Base-by-base conservation (phyloP, 1,140 invertebrate genomes). In the Lepeophtheirus salmonis region DNA sequence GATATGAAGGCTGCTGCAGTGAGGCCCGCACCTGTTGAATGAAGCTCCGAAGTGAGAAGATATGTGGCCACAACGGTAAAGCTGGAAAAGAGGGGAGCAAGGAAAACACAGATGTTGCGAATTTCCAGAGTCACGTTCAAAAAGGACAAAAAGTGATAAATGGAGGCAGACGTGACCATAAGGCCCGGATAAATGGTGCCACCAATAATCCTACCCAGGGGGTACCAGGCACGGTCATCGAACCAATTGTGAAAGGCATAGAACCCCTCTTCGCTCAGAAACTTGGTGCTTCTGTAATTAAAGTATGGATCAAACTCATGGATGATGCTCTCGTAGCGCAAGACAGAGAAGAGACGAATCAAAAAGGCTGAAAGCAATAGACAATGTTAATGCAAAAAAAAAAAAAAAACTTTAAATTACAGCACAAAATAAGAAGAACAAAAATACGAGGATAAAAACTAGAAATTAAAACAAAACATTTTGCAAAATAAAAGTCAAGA, bases 271-370 rank as follows among this genome's bases (percentile, higher is more conserved):
- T 97, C 90, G 2, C 89, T 80, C 56, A 97, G 74, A 71, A 82
- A 97, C 65, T 88, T 82, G 12, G 94, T 97, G 30, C 92, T 96
- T 67, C 94, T 79, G 71, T 97, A 97, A 74, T 97, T 97, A 70
- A 97, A 97, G 70, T 97, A 97, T 1, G 92, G 92, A 83, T 97
- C 92, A 74, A 97, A 97, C 73, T 97, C 92, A 74, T 97, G 92
- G 67, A 97, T 97, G 3, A 97, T 90, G 72, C 88, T 92, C 72
- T 97, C 92, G 73, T 92, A 97, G 51, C 90, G 78, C 56, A 97
- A 72, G n/a, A 97, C 91, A 18, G 91, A 96, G 71, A 96, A 97
- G 16, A 97, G 72, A 60, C 92, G 78, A 16, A 86, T 91, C 24
- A 87, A 88, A 77, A 97, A 97, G 48, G 92, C 91, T 95, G 72